A percentile compares a stretch with the other conserved stretches of the same genome.
Conservation (phyloP, 2,113 vertebrate genomes). For the Abramis brama region DNA sequence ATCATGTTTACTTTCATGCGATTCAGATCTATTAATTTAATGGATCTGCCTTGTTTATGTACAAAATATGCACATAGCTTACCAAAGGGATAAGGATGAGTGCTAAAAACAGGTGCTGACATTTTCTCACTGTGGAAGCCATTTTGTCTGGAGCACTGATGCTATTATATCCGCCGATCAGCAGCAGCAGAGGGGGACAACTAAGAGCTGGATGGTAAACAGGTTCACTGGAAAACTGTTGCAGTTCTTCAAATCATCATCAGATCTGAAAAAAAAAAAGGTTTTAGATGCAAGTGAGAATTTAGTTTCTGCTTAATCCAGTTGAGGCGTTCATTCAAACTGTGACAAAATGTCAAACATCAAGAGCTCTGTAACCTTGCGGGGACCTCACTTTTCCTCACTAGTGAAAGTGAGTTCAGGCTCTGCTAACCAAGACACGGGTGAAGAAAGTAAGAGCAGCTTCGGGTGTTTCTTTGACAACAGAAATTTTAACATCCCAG, state of each 20-base stretch:
- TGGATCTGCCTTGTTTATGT: constrained; percentile 6
- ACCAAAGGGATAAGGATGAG: constrained; percentile 48
- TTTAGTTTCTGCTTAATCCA: neutral
- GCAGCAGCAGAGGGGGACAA: constrained; percentile 20
- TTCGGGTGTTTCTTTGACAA: neutral
- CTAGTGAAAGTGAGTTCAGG: neutral
- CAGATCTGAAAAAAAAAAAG: constrained; percentile 34
- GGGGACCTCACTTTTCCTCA: neutral
- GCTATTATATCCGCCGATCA: neutral
- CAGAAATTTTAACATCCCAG: neutral
- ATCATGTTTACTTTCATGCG: neutral
- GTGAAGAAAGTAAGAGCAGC: neutral
- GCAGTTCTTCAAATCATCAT: constrained; percentile 41
- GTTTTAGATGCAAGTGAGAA: neutral
- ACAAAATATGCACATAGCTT: constrained; percentile 4
- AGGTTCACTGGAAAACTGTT: constrained; percentile 16
- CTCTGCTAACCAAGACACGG: neutral
- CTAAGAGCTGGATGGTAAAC: constrained; percentile 8
- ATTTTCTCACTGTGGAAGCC: constrained; percentile 45
- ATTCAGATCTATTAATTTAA: neutral
- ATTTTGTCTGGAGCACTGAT: constrained; percentile 41
- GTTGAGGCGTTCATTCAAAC: neutral
- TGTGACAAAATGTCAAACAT: neutral
- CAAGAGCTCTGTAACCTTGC: neutral
- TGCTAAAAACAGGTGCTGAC: constrained; percentile 35